Evolutionary conservation across 2,797 vertebrate genomes (phyloP), one percentile per base, ranked within the genome.

Genomic region (Sebastes baramenuke): DNA sequence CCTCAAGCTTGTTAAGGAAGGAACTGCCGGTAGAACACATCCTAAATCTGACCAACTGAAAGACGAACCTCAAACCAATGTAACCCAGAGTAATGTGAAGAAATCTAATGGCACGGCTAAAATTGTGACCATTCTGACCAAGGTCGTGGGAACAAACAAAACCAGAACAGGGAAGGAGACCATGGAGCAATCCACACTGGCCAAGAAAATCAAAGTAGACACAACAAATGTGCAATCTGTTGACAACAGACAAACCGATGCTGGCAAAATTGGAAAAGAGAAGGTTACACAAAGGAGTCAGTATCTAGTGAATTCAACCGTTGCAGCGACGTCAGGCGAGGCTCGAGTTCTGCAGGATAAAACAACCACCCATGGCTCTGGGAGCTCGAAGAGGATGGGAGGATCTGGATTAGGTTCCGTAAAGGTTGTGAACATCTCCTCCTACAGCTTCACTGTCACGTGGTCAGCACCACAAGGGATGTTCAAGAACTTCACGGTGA

Each of bases 401-500:
- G 94, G 91, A 56, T 79, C 83, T 16, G 93, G 90, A 69, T 82
- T 96, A 25, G 93, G 94, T 24, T 94, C 92, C 6, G 87, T 96
- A 56, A 93, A 90, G 1, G 94, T 96, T 76, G 93, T 92, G 0
- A 97, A 98, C 18, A 88, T 96, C 80, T 96, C 96, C 4, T 95
- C 97, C 49, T 95, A 95, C 38, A 95, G 96, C 4, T 95, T 98
- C 66, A 90, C 95, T 8, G 79, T 98, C 29, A 94, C 89, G 16
- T 98, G 97, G 97, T 93, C 96, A 55, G 95, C 96, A 22, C 95
- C 96, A 0, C 91, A 93, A 2, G 94, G 94, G 16, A 92, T 94
- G 84, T 97, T 98, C 70, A 97, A 96, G 78, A 95, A 96, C 86
- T 98, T 97, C 86, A 94, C 96, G 1, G 89, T 98, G 14, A 94